Conservation (phyloP, 2,888 invertebrate species). For the Himalopsyche japonica region DNA sequence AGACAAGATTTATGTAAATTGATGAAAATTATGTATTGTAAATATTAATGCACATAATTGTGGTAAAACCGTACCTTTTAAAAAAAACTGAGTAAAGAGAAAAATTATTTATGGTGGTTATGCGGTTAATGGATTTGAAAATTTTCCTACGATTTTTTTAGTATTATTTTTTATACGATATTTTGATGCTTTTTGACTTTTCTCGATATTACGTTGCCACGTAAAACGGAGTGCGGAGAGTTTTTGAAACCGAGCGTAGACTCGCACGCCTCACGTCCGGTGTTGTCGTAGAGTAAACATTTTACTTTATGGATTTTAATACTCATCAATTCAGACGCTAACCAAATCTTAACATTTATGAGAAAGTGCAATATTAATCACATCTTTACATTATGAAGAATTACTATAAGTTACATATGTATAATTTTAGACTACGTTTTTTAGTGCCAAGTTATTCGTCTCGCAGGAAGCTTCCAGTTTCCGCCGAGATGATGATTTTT, state of each 20-base stretch:
- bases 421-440: slow-evolving; percentile 36
- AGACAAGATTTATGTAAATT: slow-evolving; percentile 33
- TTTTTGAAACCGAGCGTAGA: not conserved
- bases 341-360: slow-evolving; percentile 38
- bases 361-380: slow-evolving; percentile 40
- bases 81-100: slow-evolving; percentile 21
- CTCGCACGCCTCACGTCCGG: not conserved
- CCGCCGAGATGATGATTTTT: slow-evolving; percentile 15
- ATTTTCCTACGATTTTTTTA: slow-evolving; percentile 26
- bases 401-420: slow-evolving; percentile 18
- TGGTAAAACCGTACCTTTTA: slow-evolving; percentile 39
- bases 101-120: slow-evolving; percentile 26
- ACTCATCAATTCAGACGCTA: slow-evolving; percentile 37
- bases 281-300: slow-evolving; percentile 5
- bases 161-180: slow-evolving; percentile 38
- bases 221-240: not conserved
- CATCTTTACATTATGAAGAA: slow-evolving; percentile 24
- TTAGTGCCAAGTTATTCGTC: slow-evolving; percentile 31
- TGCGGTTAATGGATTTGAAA: slow-evolving; percentile 26
- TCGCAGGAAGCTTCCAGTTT: slow-evolving; percentile 20
- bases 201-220: slow-evolving; percentile 11
- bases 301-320: slow-evolving; percentile 29
- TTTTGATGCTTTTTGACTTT: slow-evolving; percentile 28
- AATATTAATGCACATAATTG: slow-evolving; percentile 40
- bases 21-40: slow-evolving; percentile 35